Evolutionary conservation across 2,888 invertebrate species (phyloP), one percentile per base, ranked within the genome.

Genomic region (Pyrgus malvae): DNA sequence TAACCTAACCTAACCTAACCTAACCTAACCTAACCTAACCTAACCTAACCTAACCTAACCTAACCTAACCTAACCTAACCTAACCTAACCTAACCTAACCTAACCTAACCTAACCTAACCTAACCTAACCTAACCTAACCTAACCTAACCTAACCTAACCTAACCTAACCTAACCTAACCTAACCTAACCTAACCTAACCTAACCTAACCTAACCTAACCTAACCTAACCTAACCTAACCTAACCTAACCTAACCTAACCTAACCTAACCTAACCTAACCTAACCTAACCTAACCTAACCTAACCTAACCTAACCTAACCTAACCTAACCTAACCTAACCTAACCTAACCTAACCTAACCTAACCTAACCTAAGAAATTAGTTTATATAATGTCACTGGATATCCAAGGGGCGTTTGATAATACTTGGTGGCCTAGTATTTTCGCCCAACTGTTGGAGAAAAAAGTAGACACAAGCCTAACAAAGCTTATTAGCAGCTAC

Each of bases 171-270:
- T 41, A 54, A 56, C 58, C 48, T 51, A 56, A 48, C 51, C 55
- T 56, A 46, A 55, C 53, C 54, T 51, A 48, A 48, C 57, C 55
- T 51, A 55, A 48, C 46, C 49, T 33, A 55, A 44, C 56, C 56
- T 54, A 59, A 56, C 59, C 57, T 48, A 53, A 46, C 57, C 56
- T 42, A 56, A 48, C 60, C 55, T 49, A 60, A 51, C 57, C 57
- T 49, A 60, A 58, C 57, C 57, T 58, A 56, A 60, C 60, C 60
- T 60, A 60, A 60, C 60, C 60, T 60, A 58, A 56, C 57, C 57
- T 58, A 58, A 60, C 60, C 60, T 58, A 60, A 60, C 60, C 56
- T 55, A 57, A 57, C 60, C 60, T 60, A 60, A 60, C 60, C 60
- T 58, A 60, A 60, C 60, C 60, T 56, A 56, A 57, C 57, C 57